Base-by-base conservation (phyloP, 2,113 vertebrate species). In the Ranitomeya imitator region DNA sequence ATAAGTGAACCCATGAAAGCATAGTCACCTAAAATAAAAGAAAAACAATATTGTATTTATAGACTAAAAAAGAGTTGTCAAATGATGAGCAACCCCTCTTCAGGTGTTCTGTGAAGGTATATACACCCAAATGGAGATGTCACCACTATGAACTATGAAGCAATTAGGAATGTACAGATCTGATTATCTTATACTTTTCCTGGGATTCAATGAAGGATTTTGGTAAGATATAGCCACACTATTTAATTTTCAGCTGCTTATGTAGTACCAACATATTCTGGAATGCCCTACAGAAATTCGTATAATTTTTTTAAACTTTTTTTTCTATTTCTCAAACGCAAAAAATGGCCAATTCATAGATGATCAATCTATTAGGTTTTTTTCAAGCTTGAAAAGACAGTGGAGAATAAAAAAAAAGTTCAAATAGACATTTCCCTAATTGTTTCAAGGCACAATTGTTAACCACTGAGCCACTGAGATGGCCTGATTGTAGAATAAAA, bases 1-100 rank as follows among this genome's bases (percentile, higher is more conserved):
- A 99, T 99, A 92, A 99, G 94, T 6, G 97, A 96, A 37, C 98
- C 98, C 98, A 99, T 99, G 92, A 99, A 99, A 69, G 97, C 96
- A 16, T 98, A 99, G 73, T 96, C 95, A 90, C 91, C 98, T 99
- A 92, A 6, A 91, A 89, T 31, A 92, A 31, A 55, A 51, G 77
- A 5, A 45, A 45, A 54, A 52, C 31, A 52, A 16, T 9, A 9
- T 12, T 79, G 11, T 37, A 8, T 31, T 71, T 71, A 45, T 45
- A 45, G 37, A 45, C 26, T 31, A 31, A 31, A 31, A 31, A 31
- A 31, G 26, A 31, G 26, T 31, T 31, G 26, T 31, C 26, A 31
- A 31, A 45, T 57, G 55, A 13, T 57, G 0, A 13, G 55, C 55
- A 57, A 57, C 12, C 8, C 12, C 55, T 14, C 67, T 12, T 23